phyloP scores from a whole-genome alignment of 2,888 invertebrate species.

The Drosophila anomalipes region DNA sequence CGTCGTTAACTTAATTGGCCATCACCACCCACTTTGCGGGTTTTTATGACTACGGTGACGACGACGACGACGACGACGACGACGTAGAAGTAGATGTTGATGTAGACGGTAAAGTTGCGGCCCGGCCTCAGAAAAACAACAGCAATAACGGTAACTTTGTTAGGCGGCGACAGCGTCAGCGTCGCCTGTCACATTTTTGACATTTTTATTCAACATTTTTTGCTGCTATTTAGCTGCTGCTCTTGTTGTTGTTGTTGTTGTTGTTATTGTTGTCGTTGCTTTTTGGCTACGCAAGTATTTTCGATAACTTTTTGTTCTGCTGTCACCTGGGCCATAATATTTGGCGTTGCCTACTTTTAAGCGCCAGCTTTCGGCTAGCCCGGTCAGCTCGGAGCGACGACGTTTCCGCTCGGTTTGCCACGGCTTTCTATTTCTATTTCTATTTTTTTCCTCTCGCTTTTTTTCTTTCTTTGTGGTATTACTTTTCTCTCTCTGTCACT shows the following conservation, averaged over 20 bases:
- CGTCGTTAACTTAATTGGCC: constrained; percentile 79
- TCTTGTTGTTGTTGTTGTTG: constrained; percentile 15
- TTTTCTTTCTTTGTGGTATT: not conserved
- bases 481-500: constrained; percentile 21
- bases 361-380: constrained; percentile 38
- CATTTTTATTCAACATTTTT: constrained; percentile 77
- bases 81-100: constrained; percentile 21
- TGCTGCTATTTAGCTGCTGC: constrained; percentile 56
- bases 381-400: constrained; percentile 27
- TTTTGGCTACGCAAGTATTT: constrained; percentile 46
- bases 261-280: constrained; percentile 15
- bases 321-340: constrained; percentile 74
- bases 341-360: constrained; percentile 69
- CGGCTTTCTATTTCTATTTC: constrained; percentile 29
- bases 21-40: constrained; percentile 79
- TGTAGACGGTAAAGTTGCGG: constrained; percentile 21
- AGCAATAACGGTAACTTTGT: constrained; percentile 45
- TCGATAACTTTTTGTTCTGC: constrained; percentile 62
- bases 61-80: constrained; percentile 27
- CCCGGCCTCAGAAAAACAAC: constrained; percentile 46
- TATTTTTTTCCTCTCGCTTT: constrained; percentile 1
- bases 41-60: constrained; percentile 68
- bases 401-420: constrained; percentile 45
- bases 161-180: constrained; percentile 40
- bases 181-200: constrained; percentile 77